Evolutionary conservation across 2,888 invertebrate species (phyloP), one percentile per base, ranked within the genome.

Genomic region (Andrena hattorfiana): DNA sequence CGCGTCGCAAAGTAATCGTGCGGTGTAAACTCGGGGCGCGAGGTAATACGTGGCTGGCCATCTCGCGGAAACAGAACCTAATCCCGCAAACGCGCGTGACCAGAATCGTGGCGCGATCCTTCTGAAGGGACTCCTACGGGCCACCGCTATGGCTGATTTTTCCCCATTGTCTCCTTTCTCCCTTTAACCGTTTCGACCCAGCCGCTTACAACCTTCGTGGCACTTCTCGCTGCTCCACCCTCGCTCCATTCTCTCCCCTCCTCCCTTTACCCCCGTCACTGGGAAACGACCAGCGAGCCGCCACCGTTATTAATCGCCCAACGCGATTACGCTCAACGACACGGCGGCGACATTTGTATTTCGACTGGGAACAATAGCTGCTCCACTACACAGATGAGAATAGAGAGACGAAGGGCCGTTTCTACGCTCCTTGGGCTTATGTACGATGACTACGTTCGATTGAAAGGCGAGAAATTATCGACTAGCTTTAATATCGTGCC

Each of bases 31-130:
- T 82, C 72, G 64, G 20, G 56, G 56, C 62, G 76, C 72, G 63
- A 67, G 74, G 73, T 77, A 75, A 86, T 78, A 78, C 83, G 85
- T 70, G 79, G 85, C 75, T 72, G 78, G 83, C 83, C 85, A 84
- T 85, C 78, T 88, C 87, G 87, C 89, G 87, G 90, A 90, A 92
- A 91, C 91, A 90, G 91, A 92, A 92, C 91, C 92, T 93, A 92
- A 92, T 93, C 92, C 93, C 90, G 85, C 87, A 82, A 83, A 89
- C 89, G 89, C 90, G 92, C 93, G 93, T 93, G 93, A 93, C 91
- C 86, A 78, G 92, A 93, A 93, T 93, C 85, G 85, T 74, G 79
- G 74, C 76, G 77, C 82, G 85, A 86, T 78, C 81, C 85, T 81
- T 63, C 71, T 49, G 32, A 67, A 69, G 63, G 84, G 68, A 67